Conservation (phyloP, 2,797 vertebrate genomes). For the Gambelia wislizenii region DNA sequence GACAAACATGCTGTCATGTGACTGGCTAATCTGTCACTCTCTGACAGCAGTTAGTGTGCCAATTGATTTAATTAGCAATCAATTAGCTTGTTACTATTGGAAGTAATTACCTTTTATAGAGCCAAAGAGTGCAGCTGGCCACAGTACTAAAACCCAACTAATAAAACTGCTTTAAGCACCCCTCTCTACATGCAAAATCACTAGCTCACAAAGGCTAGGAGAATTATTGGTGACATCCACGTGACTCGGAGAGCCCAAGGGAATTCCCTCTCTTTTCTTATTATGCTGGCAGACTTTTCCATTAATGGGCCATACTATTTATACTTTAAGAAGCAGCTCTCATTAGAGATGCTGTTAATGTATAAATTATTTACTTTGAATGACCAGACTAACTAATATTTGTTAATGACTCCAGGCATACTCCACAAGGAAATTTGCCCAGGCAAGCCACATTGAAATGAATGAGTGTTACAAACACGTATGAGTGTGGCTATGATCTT, state of each 20-base stretch:
- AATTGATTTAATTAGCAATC: slow-evolving; percentile 99
- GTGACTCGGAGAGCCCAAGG: slow-evolving; percentile 76
- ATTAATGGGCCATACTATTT: slow-evolving; percentile 64
- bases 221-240: slow-evolving; percentile 91
- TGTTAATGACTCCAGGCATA: slow-evolving; percentile 31
- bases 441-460: slow-evolving; percentile 4
- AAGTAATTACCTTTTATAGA: slow-evolving; percentile 99
- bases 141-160: slow-evolving; percentile 93
- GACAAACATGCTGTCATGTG: slow-evolving; percentile 83
- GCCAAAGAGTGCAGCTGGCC: slow-evolving; percentile 94
- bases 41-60: slow-evolving; percentile 92
- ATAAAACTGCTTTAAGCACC: slow-evolving; percentile 89
- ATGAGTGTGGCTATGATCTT: neutral
- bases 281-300: slow-evolving; percentile 87
- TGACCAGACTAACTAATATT: slow-evolving; percentile 33
- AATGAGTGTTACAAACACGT: neutral
- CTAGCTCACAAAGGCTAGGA: slow-evolving; percentile 82
- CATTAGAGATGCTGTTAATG: slow-evolving; percentile 63
- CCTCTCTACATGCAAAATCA: slow-evolving; percentile 78
- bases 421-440: neutral
- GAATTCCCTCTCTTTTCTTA: slow-evolving; percentile 84
- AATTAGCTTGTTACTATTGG: slow-evolving; percentile 99
- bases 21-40: slow-evolving; percentile 92
- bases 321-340: slow-evolving; percentile 64
- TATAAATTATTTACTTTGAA: slow-evolving; percentile 56